Percentiles rank a stretch among this genome's conserved stretches.
These are phyloP conservation scores for Syngnathoides biaculeatus DNA, from an alignment of 2,113 vertebrate genomes.

Conservation along the genomic window DNA sequence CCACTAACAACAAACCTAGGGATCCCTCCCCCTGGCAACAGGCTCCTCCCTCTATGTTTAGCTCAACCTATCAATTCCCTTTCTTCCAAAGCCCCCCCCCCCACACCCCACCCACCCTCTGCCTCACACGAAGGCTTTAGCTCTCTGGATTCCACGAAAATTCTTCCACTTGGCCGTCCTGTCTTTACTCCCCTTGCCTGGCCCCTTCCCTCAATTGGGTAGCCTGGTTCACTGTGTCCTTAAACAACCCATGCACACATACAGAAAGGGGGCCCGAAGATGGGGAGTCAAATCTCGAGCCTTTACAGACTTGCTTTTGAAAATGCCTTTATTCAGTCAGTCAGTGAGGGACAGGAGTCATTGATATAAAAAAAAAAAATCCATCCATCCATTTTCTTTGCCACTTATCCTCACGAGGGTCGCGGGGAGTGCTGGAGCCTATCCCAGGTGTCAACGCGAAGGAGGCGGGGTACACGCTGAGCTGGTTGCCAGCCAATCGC, in stretches of 20 bases:
- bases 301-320: conserved; percentile 40
- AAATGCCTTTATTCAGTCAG: conserved; percentile 31
- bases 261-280: conserved; percentile 75
- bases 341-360: conserved; percentile 5
- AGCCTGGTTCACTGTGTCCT: conserved; percentile 78
- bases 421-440: too few relatives aligned
- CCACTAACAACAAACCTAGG: conserved; percentile 41
- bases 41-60: conserved; percentile 45
- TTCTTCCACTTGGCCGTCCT: conserved; percentile 66
- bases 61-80: conserved; percentile 47
- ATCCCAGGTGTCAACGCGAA: too few relatives aligned
- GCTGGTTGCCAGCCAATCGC: too few relatives aligned
- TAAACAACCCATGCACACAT: conserved; percentile 74
- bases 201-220: conserved; percentile 73
- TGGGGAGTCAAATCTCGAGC: conserved; percentile 67
- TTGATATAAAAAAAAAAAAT: too few relatives aligned
- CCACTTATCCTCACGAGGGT: too few relatives aligned
- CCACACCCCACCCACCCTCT: too few relatives aligned
- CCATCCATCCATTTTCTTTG: too few relatives aligned
- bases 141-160: conserved; percentile 63
- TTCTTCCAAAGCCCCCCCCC: conserved; percentile 28
- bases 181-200: conserved; percentile 67
- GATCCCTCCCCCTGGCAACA: conserved; percentile 27
- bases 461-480: too few relatives aligned
- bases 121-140: conserved; percentile 42